Percentiles rank a stretch among this genome's conserved stretches.
These are phyloP conservation scores for Pasiphila rectangulata DNA, from an alignment of 2,888 invertebrate genomes.

Conservation along the genomic window DNA sequence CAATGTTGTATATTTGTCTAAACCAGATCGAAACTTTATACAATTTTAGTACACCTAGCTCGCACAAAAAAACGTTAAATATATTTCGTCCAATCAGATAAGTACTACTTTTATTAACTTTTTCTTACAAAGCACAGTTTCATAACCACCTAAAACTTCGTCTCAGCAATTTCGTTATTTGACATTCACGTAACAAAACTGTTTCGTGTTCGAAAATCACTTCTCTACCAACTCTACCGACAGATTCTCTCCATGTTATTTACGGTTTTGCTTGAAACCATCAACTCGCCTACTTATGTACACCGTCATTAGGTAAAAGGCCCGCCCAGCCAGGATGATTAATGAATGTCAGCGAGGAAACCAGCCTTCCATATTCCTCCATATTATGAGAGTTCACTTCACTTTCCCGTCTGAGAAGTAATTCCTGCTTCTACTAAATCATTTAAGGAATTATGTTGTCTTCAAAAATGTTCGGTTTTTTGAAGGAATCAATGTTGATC, in stretches of 20 bases:
- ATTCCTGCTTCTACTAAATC: neutral
- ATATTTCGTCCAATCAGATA: no score
- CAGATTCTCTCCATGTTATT: neutral
- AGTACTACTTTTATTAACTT: no score
- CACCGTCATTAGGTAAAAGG: constrained; percentile 33
- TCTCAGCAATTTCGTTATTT: no score
- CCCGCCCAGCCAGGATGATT: constrained; percentile 71
- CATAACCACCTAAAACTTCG: no score
- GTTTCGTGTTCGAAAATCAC: neutral
- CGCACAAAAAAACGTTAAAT: no score
- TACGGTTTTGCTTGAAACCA: constrained; percentile 8
- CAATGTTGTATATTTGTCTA: no score
- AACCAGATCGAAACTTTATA: no score
- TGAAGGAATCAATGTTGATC: no score
- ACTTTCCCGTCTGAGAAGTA: neutral
- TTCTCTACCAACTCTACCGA: neutral
- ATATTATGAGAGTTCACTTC: constrained; percentile 16
- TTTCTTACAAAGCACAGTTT: no score
- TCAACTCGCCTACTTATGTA: constrained; percentile 18
- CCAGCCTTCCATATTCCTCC: constrained; percentile 57
- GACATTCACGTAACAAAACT: no score
- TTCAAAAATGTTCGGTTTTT: neutral
- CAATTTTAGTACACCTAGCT: no score
- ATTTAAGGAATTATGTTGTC: neutral
- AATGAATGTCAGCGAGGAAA: constrained; percentile 69